A percentile compares a stretch with the other conserved stretches of the same genome.
Evolutionary conservation across 2,888 invertebrate species (phyloP).

Genomic region (Sesamia inferens): DNA sequence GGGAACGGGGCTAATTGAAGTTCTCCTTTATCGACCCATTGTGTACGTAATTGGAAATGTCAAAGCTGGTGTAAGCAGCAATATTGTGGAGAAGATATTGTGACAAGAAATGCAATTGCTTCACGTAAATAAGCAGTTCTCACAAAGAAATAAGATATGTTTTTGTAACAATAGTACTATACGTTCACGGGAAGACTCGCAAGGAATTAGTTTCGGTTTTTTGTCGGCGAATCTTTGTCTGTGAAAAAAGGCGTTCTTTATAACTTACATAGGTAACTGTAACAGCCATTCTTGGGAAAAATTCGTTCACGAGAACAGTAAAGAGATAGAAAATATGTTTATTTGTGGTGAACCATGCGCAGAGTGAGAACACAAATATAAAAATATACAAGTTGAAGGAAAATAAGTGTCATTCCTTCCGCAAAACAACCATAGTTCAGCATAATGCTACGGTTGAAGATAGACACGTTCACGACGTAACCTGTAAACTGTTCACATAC

Average conservation of each 20-base stretch:
- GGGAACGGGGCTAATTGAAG: slow-evolving; percentile 52
- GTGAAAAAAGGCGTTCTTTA: neutral
- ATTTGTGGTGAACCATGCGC: neutral
- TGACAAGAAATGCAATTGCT: slow-evolving; percentile 11
- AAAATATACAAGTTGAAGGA: too few species aligned
- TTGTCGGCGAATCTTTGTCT: neutral
- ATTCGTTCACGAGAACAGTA: neutral
- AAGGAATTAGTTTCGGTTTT: neutral
- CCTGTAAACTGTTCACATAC: too few species aligned
- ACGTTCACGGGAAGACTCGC: neutral
- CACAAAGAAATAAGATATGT: neutral
- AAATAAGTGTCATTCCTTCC: neutral
- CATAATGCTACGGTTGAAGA: too few species aligned
- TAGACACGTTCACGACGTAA: too few species aligned
- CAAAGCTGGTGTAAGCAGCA: slow-evolving; percentile 42
- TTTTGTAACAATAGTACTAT: neutral
- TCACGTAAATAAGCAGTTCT: slow-evolving; percentile 18
- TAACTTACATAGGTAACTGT: neutral
- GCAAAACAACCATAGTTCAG: neutral
- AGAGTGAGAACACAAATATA: neutral
- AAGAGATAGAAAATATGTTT: neutral
- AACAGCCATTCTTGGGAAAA: neutral
- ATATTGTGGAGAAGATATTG: slow-evolving; percentile 15
- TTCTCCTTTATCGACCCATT: slow-evolving; percentile 55
- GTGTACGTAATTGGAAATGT: slow-evolving; percentile 57